Conservation (phyloP, 2,113 vertebrate species). For the Tragelaphus buxtoni region DNA sequence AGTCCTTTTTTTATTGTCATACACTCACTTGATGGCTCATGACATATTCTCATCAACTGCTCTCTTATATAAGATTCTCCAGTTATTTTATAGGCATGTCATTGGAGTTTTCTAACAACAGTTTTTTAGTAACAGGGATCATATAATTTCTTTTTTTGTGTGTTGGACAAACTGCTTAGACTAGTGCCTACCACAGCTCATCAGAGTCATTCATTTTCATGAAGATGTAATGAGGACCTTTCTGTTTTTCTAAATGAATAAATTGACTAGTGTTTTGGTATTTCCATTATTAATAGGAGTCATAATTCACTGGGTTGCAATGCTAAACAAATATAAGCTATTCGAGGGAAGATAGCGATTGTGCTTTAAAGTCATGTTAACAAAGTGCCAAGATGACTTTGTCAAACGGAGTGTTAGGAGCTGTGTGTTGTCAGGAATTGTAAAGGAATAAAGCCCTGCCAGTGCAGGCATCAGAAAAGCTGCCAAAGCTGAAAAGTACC, state of each 20-base stretch:
- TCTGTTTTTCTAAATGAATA: constrained; percentile 19
- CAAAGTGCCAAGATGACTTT: constrained; percentile 35
- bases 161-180: neutral
- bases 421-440: constrained; percentile 48
- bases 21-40: neutral
- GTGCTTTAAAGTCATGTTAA: constrained; percentile 22
- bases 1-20: neutral
- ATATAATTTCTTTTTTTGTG: neutral
- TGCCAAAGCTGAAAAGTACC: constrained; percentile 80
- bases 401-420: constrained; percentile 41
- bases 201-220: neutral
- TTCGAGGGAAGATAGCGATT: neutral
- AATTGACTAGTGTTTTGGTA: neutral
- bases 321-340: neutral
- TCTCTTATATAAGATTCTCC: neutral
- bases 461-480: constrained; percentile 57
- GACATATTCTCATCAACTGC: neutral
- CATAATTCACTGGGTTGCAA: neutral
- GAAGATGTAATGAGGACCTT: constrained; percentile 6
- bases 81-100: neutral
- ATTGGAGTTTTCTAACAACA: neutral
- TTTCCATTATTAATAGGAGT: neutral
- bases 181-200: neutral
- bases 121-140: neutral
- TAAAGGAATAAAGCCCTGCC: constrained; percentile 69